Percentiles rank a stretch among this genome's conserved stretches.
Evolutionary conservation across 2,888 invertebrate genomes (phyloP).

Genomic region (Harmothoe impar): DNA sequence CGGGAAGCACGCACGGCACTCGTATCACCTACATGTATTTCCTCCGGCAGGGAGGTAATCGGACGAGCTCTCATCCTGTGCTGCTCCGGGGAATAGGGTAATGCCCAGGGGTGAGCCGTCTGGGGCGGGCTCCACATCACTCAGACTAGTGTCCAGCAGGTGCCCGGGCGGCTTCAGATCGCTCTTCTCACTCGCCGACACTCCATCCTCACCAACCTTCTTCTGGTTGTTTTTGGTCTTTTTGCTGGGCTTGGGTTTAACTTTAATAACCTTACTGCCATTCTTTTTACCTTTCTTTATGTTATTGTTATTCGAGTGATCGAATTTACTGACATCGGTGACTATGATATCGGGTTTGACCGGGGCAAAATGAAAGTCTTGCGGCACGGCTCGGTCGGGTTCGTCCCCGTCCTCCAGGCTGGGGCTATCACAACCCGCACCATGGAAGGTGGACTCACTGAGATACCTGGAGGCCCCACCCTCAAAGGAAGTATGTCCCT

Average conservation of each 20-base stretch:
- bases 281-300: slow-evolving; percentile 21
- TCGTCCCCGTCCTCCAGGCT: slow-evolving; percentile 72
- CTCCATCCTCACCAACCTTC: not conserved
- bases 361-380: not conserved
- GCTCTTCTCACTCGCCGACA: not conserved
- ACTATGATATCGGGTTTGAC: not conserved
- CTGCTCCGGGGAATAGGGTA: slow-evolving; percentile 1
- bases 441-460: not conserved
- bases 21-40: slow-evolving; percentile 33
- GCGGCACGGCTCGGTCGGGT: slow-evolving; percentile 7
- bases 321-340: not conserved
- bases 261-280: not conserved
- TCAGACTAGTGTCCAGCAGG: not conserved
- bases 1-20: not conserved
- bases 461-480: slow-evolving; percentile 34
- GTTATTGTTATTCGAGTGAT: slow-evolving; percentile 5
- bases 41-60: not conserved
- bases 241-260: not conserved
- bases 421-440: slow-evolving; percentile 67
- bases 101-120: not conserved
- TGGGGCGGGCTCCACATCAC: not conserved
- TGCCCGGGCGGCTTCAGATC: not conserved
- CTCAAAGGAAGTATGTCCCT: not conserved
- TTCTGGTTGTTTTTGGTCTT: slow-evolving; percentile 42
- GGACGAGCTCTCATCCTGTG: slow-evolving; percentile 44